Conservation (phyloP, 2,888 invertebrate species). For the Mantis religiosa region DNA sequence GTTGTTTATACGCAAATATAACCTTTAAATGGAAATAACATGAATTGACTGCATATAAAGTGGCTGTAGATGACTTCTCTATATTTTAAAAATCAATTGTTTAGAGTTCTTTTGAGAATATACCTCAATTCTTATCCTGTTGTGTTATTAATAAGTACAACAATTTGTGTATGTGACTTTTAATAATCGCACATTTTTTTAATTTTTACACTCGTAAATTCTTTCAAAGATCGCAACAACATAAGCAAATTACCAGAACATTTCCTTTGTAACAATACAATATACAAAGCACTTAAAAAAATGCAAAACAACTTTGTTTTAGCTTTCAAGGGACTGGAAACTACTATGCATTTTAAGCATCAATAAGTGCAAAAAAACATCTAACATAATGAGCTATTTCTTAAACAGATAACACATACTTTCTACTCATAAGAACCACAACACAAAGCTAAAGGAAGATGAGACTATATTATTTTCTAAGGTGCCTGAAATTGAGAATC, state of each 20-base stretch:
- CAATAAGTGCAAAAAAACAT: background rate
- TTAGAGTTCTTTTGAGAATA: background rate
- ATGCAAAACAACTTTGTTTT: background rate
- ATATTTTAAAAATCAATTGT: background rate
- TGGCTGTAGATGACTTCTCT: too few relatives aligned
- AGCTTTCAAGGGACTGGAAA: background rate
- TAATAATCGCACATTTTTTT: background rate
- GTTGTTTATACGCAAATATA: background rate
- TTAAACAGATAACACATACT: background rate
- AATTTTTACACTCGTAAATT: too few relatives aligned
- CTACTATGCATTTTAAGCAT: background rate
- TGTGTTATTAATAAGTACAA: background rate
- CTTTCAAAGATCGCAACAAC: too few relatives aligned
- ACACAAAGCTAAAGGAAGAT: background rate
- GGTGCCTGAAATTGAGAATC: constrained; percentile 3
- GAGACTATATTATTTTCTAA: background rate
- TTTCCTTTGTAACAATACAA: background rate
- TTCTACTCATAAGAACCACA: too few relatives aligned
- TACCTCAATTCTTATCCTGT: background rate
- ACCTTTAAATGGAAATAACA: background rate
- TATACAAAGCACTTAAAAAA: background rate
- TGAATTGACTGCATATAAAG: background rate
- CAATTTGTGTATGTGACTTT: background rate
- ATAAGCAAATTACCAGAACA: background rate
- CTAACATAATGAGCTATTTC: background rate